Evolutionary conservation across 1,140 invertebrate genomes (phyloP).

Genomic region (Thaumatotibia leucotreta): DNA sequence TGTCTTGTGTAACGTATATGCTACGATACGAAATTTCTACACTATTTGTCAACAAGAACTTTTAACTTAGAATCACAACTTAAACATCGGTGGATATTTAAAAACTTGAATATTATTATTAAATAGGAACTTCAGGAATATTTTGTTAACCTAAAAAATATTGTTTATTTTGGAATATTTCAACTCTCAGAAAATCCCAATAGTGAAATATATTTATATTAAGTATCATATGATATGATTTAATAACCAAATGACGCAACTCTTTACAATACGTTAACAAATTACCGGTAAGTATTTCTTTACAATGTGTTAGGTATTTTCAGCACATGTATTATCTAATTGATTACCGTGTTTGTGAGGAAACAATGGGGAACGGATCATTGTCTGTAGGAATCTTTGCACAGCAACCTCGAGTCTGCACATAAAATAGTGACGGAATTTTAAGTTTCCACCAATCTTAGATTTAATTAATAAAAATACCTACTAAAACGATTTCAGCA

Average conservation of each 20-base stretch:
- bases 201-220: background rate
- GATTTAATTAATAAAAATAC: background rate
- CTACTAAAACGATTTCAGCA: background rate
- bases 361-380: conserved; percentile 2
- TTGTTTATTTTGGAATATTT: too few species aligned
- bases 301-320: background rate
- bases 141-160: too few species aligned
- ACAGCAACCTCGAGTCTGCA: background rate
- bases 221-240: background rate
- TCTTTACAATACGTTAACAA: background rate
- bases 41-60: too few species aligned
- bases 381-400: background rate
- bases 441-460: background rate
- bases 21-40: too few species aligned
- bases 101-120: too few species aligned
- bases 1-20: too few species aligned
- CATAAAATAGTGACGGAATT: background rate
- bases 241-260: background rate
- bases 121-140: too few species aligned
- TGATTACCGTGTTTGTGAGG: background rate
- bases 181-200: too few species aligned
- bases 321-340: background rate
- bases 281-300: background rate
- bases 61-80: too few species aligned
- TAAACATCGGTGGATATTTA: too few species aligned